phyloP scores from a whole-genome alignment of 2,113 vertebrate species.

The Catharus fuscescens region DNA sequence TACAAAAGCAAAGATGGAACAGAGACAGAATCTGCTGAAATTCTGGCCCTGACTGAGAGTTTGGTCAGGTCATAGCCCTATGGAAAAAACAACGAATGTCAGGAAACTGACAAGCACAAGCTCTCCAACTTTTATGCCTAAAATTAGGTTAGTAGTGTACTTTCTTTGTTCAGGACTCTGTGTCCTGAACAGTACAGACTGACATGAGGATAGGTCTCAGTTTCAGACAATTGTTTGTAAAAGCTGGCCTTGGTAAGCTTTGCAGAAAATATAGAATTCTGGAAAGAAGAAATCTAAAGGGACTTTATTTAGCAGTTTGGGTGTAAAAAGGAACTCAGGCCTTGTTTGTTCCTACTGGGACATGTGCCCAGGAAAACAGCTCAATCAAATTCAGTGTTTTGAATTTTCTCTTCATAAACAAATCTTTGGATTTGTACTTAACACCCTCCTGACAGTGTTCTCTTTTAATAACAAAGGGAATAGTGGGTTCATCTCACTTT shows the following conservation, averaged over 20 bases:
- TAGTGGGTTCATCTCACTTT: neutral
- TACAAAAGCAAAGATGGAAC: neutral
- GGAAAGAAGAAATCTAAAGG: neutral
- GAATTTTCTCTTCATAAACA: neutral
- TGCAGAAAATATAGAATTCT: neutral
- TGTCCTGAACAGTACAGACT: neutral
- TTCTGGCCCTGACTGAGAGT: neutral
- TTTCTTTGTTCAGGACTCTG: neutral
- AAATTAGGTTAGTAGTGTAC: neutral
- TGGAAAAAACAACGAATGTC: neutral
- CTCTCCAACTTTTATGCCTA: neutral
- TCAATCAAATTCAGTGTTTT: neutral
- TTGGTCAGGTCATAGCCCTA: neutral
- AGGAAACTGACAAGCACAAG: neutral
- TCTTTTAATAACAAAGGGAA: neutral
- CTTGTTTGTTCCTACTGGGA: neutral
- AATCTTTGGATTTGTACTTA: neutral
- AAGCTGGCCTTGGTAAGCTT: neutral
- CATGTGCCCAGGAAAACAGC: neutral
- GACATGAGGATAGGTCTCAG: neutral
- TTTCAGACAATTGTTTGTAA: neutral
- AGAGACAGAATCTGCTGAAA: neutral
- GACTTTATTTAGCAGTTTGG: neutral
- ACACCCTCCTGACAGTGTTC: neutral
- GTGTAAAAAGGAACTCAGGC: neutral